Conservation (phyloP, 2,888 invertebrate genomes). For the Pachydiplax longipennis region DNA sequence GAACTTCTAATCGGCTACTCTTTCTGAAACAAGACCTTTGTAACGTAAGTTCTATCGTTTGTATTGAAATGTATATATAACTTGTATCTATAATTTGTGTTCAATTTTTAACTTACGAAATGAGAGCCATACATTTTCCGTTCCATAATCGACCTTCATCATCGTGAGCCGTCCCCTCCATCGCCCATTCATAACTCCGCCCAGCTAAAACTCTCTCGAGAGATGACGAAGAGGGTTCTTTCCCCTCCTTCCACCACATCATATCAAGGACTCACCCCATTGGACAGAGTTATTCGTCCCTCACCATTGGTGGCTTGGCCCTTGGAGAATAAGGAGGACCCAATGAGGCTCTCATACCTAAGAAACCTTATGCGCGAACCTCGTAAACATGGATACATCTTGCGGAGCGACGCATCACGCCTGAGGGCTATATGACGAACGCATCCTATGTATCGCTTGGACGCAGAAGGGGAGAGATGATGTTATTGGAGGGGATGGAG, state of each 20-base stretch:
- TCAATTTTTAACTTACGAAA: no score
- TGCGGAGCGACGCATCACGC: neutral
- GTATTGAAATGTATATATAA: no score
- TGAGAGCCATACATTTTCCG: no score
- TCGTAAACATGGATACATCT: neutral
- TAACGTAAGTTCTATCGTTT: no score
- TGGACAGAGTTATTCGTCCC: constrained; percentile 35
- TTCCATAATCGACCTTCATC: neutral
- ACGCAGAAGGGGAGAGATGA: neutral
- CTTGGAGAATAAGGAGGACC: neutral
- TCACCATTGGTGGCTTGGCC: neutral
- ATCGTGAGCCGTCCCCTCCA: neutral
- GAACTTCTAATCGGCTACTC: no score
- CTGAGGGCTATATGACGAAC: neutral
- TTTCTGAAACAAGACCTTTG: no score
- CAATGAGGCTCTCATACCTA: constrained; percentile 6
- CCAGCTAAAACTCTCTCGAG: constrained; percentile 26
- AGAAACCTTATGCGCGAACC: neutral
- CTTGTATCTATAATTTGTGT: no score
- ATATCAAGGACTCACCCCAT: constrained; percentile 32
- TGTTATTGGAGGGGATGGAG: neutral
- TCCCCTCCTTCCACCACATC: constrained; percentile 24
- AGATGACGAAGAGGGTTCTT: constrained; percentile 7
- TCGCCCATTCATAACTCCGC: constrained; percentile 27
- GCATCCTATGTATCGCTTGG: neutral